Percentiles rank a stretch among this genome's conserved stretches.
These are phyloP conservation scores for Ophioderma brevispina DNA, from an alignment of 35 echinoderm and acorn worm genomes.

Conservation along the genomic window DNA sequence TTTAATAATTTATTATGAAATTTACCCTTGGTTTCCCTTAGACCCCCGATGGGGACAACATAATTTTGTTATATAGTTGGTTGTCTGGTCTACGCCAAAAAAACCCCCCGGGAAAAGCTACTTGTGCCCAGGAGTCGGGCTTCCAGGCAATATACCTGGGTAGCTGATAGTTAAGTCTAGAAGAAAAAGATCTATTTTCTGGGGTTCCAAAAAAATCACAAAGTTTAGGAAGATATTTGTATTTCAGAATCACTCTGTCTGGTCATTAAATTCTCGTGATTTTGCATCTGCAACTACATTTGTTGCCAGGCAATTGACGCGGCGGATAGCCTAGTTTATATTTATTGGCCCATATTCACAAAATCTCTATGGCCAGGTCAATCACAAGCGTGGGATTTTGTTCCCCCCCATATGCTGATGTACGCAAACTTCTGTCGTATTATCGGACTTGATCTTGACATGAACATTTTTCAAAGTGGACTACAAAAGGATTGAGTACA, in stretches of 20 bases:
- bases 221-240: neutral
- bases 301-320: conserved; percentile 35
- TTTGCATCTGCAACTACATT: conserved; percentile 46
- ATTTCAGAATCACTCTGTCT: neutral
- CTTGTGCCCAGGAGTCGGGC: neutral
- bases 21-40: no score
- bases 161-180: conserved; percentile 12
- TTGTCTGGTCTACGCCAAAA: no score
- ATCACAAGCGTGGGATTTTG: conserved; percentile 40
- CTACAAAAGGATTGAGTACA: no score
- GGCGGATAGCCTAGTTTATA: conserved; percentile 25
- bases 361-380: conserved; percentile 43
- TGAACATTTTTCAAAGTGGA: no score
- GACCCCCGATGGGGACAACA: no score
- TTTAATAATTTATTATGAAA: no score
- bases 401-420: conserved; percentile 52
- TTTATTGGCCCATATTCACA: conserved; percentile 23
- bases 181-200: conserved; percentile 35
- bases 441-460: conserved; percentile 15
- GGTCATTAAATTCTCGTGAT: conserved; percentile 37
- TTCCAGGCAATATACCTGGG: conserved; percentile 16
- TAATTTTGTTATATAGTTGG: no score
- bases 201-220: conserved; percentile 24
- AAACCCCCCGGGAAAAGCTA: no score
- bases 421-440: conserved; percentile 30